Evolutionary conservation across 1,140 invertebrate species (phyloP).

Genomic region (Apis cerana): DNA sequence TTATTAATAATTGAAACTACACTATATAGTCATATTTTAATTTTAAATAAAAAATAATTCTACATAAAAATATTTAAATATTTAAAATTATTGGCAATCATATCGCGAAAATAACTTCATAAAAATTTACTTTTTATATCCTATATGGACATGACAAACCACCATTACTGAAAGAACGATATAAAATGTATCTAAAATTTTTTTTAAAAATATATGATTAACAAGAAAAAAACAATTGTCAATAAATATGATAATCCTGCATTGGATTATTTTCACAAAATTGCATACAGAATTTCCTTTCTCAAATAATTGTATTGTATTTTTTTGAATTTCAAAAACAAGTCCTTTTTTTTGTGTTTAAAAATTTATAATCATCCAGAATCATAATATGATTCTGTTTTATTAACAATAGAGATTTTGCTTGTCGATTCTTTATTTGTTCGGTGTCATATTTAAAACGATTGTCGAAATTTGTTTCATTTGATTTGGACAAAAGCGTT

Average conservation of each 20-base stretch:
- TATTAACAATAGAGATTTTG: background rate
- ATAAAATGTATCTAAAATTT: too few relatives aligned
- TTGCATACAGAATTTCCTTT: background rate
- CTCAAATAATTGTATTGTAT: too few relatives aligned
- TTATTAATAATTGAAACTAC: background rate
- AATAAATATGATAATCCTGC: background rate
- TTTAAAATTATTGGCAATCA: background rate
- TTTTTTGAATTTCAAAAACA: too few relatives aligned
- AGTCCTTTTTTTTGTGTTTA: background rate
- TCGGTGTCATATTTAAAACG: background rate
- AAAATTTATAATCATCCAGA: background rate
- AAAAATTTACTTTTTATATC: background rate
- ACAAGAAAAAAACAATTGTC: too few relatives aligned
- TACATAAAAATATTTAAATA: background rate
- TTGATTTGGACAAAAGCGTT: background rate
- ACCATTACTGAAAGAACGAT: too few relatives aligned
- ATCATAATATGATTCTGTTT: background rate
- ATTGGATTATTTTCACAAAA: background rate
- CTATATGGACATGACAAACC: too few relatives aligned
- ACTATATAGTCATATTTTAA: background rate
- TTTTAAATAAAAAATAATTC: background rate
- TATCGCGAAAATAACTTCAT: background rate
- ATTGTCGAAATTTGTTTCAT: constrained; percentile 4
- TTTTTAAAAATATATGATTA: too few relatives aligned
- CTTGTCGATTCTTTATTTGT: background rate